These are phyloP conservation scores for Abramis brama DNA, from an alignment of 2,113 vertebrate genomes.

Conservation along the genomic window DNA sequence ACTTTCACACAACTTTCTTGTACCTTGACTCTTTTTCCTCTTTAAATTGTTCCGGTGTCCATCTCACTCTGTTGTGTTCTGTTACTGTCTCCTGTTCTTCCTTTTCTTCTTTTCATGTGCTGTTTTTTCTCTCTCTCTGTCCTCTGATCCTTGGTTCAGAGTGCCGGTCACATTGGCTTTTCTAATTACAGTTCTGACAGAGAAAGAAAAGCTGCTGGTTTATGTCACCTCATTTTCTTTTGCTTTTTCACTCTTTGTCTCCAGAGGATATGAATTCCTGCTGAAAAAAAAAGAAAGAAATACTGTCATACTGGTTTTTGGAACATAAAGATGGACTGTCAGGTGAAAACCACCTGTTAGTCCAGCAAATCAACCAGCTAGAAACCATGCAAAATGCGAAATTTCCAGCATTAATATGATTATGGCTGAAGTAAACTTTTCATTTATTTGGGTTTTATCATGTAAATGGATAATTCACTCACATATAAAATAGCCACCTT, in stretches of 20 bases:
- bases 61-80: neutral
- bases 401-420: neutral
- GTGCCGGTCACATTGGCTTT: slow-evolving; percentile 3
- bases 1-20: neutral
- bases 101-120: slow-evolving; percentile 2
- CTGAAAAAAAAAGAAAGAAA: neutral
- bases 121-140: neutral
- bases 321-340: neutral
- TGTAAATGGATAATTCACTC: neutral
- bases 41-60: neutral
- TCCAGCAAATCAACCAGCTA: neutral
- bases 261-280: neutral
- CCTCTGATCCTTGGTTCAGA: slow-evolving; percentile 24
- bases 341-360: neutral
- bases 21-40: neutral
- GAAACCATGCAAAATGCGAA: neutral
- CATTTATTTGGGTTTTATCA: neutral
- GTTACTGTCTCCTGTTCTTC: neutral
- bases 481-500: neutral
- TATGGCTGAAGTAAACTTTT: neutral
- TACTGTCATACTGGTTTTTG: neutral
- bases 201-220: neutral
- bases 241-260: neutral
- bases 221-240: slow-evolving; percentile 7
- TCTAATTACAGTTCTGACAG: slow-evolving; percentile 25